These are phyloP conservation scores for Medauroidea extradentata DNA, from an alignment of 1,140 invertebrate species.

Conservation along the genomic window DNA sequence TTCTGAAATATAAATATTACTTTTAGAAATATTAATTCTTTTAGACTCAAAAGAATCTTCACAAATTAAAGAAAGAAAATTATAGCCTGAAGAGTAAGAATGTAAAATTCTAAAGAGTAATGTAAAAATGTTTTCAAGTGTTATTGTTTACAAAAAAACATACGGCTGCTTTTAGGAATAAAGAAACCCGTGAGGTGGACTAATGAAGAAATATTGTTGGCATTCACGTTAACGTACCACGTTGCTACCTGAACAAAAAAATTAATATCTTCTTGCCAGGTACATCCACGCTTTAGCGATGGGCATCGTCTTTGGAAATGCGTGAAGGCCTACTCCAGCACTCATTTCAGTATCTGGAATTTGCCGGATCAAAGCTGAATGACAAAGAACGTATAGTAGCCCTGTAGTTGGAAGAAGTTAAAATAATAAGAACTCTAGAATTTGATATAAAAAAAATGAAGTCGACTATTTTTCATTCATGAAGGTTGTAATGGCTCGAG, in stretches of 20 bases:
- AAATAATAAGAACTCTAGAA: too few relatives aligned
- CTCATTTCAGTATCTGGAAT: constrained; percentile 6
- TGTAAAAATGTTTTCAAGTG: too few relatives aligned
- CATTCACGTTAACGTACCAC: constrained; percentile 7
- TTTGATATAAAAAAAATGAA: constrained; percentile 1
- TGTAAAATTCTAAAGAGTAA: too few relatives aligned
- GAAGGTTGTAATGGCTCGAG: too few relatives aligned
- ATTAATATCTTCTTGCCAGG: constrained; percentile 6
- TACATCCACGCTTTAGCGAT: constrained; percentile 1
- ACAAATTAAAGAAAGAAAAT: too few relatives aligned
- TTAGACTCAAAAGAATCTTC: too few relatives aligned
- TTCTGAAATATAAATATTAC: too few relatives aligned
- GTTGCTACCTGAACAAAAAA: constrained; percentile 9
- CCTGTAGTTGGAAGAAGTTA: constrained; percentile 7
- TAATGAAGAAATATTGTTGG: constrained; percentile 9
- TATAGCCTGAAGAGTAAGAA: too few relatives aligned
- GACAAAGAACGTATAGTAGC: background rate
- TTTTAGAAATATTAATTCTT: too few relatives aligned
- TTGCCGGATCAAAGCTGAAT: constrained; percentile 2
- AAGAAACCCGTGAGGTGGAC: constrained; percentile 1
- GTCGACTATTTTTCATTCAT: background rate
- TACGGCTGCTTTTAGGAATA: background rate
- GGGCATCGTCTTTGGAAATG: constrained; percentile 4
- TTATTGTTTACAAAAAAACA: constrained; percentile 4
- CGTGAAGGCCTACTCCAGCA: background rate